Evolutionary conservation across 2,113 vertebrate genomes (phyloP).

Genomic region (Eleginops maclovinus): DNA sequence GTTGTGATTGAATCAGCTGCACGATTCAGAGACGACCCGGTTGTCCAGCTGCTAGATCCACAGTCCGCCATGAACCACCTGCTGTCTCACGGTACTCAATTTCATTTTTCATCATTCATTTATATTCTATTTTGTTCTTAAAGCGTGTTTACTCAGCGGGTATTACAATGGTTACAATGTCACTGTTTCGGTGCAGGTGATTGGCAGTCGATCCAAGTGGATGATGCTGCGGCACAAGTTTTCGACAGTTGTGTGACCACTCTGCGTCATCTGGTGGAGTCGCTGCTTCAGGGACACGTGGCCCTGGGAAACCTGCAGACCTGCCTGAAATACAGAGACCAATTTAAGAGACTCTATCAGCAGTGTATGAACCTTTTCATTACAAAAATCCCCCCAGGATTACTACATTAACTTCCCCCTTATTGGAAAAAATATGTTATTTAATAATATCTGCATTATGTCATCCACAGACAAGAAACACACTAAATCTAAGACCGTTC

Average conservation of each 20-base stretch:
- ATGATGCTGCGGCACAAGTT: conserved; percentile 56
- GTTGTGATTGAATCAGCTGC: conserved; percentile 74
- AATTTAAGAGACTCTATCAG: conserved; percentile 71
- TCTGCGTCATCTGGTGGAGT: conserved; percentile 59
- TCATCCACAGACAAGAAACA: conserved; percentile 69
- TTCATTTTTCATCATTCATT: background rate
- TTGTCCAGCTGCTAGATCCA: conserved; percentile 67
- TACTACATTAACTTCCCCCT: background rate
- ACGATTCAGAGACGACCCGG: conserved; percentile 34
- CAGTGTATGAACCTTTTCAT: conserved; percentile 69
- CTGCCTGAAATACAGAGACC: conserved; percentile 58
- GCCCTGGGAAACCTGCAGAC: conserved; percentile 67
- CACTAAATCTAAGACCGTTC: conserved; percentile 17
- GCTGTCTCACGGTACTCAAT: conserved; percentile 61
- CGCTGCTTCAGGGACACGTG: conserved; percentile 72
- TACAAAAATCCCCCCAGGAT: background rate
- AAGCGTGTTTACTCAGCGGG: background rate
- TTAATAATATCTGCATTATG: background rate
- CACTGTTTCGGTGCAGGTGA: conserved; percentile 51
- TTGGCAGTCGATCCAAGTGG: conserved; percentile 69
- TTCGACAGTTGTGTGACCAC: conserved; percentile 51
- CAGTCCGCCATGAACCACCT: conserved; percentile 75
- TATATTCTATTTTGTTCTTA: no score
- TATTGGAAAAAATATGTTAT: background rate
- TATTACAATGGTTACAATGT: background rate